Base-by-base conservation (phyloP, 2,888 invertebrate genomes). In the Lasioglossum vierecki region DNA sequence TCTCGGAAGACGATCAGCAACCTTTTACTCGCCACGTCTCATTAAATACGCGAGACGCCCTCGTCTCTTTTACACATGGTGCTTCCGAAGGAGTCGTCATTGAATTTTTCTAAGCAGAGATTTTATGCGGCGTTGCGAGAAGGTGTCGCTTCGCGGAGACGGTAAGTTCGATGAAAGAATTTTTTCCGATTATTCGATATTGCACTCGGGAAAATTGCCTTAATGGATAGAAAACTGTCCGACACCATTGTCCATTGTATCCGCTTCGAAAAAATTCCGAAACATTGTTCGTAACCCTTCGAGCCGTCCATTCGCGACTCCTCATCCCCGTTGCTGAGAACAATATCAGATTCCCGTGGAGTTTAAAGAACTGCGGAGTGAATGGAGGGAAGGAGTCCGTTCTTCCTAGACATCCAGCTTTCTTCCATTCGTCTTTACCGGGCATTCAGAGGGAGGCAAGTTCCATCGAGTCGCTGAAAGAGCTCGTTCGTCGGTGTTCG, bases 381-480 rank as follows among this genome's bases (percentile, higher is more conserved):
- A 83, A 78, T 79, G 41, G 80, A 76, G 39, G 39, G 72, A 49
- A 30, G 53, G 9, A 57, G 57, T n/a, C n/a, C 53, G 72, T 87
- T 85, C 76, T 87, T 79, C 80, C 70, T 63, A 79, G 80, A 86
- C 83, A 30, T 89, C 89, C 89, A 85, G 86, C 75, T 26, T 80
- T 82, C 83, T 81, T 80, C 84, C 86, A 86, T 90, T 84, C 85
- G 83, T 89, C 88, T 90, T 86, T 66, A 11, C 60, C 49, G 63
- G 13, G 30, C 46, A n/a, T 70, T 41, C 41, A 70, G 35, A 66
- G 18, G 18, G 35, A 9, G 66, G 18, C 18, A 13, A 68, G 71
- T 71, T 30, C 35, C 35, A 4, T 71, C 15, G 53, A 72, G 73
- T 30, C 15, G 15, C 15, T 72, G 66, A 70, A 41, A 79, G 63